Base-by-base conservation (phyloP, 1,140 invertebrate species). In the Wiebesia pumilae region DNA sequence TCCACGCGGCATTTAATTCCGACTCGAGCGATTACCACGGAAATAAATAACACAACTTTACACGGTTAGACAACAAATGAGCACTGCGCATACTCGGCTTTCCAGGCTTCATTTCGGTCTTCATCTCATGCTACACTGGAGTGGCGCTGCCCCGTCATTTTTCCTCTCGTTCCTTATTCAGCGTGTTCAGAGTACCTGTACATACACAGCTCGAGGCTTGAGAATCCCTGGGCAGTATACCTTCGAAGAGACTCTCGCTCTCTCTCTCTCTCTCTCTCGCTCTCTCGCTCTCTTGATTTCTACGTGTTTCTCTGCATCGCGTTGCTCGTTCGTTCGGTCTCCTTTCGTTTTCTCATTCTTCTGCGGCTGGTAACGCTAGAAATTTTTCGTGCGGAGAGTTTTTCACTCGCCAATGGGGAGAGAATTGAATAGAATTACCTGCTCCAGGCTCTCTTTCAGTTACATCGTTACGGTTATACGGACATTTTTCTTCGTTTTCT, bases 141-240 rank as follows among this genome's bases (percentile, higher is more conserved):
- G 27, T 4, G 62, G 12, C 30, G 33, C 16, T 27, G 73, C 77
- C 43, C 47, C 51, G 35, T 58, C 30, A 81, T 67, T 81, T 81
- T 62, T 67, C 33, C 51, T 33, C 30, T 81, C 79, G 58, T 65
- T 67, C 33, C 14, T 65, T 79, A 30, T n/a, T 21, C 54, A 40
- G 58, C 30, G 27, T 30, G 14, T 62, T 79, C 16, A 0, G 19
- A 38, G 14, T 30, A 67, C 81, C 24, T 54, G 69, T 67, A 73
- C 43, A 58, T 54, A 54, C 40, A 30, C 43, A 12, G 12, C 43
- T n/a, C 7, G 79, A 43, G 24, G 21, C 40, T 83, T 84, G 83
- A 84, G 73, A 78, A 84, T 78, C 73, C 71, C 83, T 84, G 83
- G 24, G 4, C 69, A 27, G 47, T 83, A 75, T 51, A 75, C 81